These are phyloP conservation scores for Piezodorus guildinii DNA, from an alignment of 1,140 invertebrate genomes.

Conservation along the genomic window DNA sequence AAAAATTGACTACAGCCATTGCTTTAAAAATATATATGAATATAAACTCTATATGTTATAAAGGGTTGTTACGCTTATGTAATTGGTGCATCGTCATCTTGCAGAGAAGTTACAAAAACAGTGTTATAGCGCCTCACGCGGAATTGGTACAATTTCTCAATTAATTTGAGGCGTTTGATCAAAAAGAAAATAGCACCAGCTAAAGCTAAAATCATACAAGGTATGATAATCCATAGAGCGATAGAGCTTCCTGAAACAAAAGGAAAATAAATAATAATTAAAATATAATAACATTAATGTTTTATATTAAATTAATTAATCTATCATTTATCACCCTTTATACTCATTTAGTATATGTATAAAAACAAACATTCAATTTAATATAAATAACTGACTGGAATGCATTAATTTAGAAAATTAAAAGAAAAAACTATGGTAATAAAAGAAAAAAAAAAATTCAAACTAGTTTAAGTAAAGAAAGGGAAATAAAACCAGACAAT, in stretches of 20 bases:
- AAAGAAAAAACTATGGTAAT: too few species aligned
- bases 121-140: slow-evolving; percentile 7
- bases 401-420: too few species aligned
- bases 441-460: too few species aligned
- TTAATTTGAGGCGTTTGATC: not conserved
- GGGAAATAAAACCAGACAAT: too few species aligned
- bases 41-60: not conserved
- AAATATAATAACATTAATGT: too few species aligned
- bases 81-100: slow-evolving; percentile 16
- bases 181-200: not conserved
- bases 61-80: not conserved
- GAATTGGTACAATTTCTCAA: slow-evolving; percentile 14
- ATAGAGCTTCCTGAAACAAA: not conserved
- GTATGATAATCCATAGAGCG: not conserved
- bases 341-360: too few species aligned
- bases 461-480: too few species aligned
- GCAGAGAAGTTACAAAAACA: slow-evolving; percentile 1
- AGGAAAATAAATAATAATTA: too few species aligned
- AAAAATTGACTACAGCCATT: slow-evolving; percentile 10
- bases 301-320: too few species aligned
- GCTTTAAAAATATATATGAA: slow-evolving; percentile 13
- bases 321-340: too few species aligned
- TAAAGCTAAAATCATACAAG: not conserved
- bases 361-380: too few species aligned
- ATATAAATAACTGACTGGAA: too few species aligned